Evolutionary conservation across 2,797 vertebrate species (phyloP).

Genomic region (Jordanella pulchra): DNA sequence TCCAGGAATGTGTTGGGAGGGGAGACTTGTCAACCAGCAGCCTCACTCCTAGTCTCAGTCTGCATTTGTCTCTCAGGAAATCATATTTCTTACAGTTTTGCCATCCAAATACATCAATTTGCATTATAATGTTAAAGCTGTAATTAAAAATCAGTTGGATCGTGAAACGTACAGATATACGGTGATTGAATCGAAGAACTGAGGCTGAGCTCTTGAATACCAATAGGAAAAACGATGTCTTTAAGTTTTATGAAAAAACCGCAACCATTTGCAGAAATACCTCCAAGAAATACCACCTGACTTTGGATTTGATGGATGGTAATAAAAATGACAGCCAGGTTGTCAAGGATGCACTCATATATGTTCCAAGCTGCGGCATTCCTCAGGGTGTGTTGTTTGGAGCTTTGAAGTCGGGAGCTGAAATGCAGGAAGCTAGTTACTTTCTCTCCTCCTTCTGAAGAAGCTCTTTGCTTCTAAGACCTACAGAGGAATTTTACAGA

Average conservation of each 20-base stretch:
- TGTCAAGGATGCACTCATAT: conserved; percentile 40
- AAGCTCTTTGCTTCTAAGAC: conserved; percentile 44
- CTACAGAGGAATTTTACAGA: conserved; percentile 49
- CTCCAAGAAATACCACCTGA: background rate
- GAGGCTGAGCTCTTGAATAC: background rate
- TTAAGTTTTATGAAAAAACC: background rate
- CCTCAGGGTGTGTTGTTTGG: conserved; percentile 29
- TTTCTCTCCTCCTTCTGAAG: conserved; percentile 64
- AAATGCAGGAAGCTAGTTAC: conserved; percentile 68
- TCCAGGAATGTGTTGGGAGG: conserved; percentile 79
- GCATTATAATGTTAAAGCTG: background rate
- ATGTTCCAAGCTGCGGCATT: conserved; percentile 47
- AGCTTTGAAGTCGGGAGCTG: conserved; percentile 57
- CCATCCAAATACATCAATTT: background rate
- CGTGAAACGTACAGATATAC: background rate
- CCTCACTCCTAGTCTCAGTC: conserved; percentile 38
- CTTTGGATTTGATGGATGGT: conserved; percentile 9
- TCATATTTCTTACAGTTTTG: conserved; percentile 12
- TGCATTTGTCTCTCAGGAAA: conserved; percentile 35
- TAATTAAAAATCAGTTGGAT: background rate
- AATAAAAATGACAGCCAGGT: conserved; percentile 27
- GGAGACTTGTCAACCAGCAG: conserved; percentile 59
- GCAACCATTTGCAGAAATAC: background rate
- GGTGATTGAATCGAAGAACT: background rate
- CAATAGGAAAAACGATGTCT: background rate